phyloP scores from a whole-genome alignment of 2,797 vertebrate species.

The Ptychadena robeensis region DNA sequence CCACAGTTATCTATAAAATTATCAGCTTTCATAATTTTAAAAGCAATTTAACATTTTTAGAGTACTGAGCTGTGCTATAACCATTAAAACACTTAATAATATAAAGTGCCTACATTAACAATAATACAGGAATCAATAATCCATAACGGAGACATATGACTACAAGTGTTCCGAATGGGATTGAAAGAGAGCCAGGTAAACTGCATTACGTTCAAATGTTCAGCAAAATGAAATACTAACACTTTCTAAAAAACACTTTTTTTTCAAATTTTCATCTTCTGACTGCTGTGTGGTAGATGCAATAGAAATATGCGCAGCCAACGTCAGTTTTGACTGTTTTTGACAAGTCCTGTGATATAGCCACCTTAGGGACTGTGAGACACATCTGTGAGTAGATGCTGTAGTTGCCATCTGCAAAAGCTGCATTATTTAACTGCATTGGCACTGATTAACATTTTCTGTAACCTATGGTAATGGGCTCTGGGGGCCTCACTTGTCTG shows the following conservation, averaged over 20 bases:
- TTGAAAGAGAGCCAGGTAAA: background rate
- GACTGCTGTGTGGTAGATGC: constrained; percentile 59
- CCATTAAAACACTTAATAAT: constrained; percentile 7
- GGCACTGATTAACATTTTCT: constrained; percentile 87
- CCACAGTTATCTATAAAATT: background rate
- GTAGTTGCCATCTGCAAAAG: constrained; percentile 83
- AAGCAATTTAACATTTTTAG: background rate
- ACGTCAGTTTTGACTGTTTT: constrained; percentile 75
- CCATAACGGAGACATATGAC: background rate
- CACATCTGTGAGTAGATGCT: constrained; percentile 81
- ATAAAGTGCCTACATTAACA: background rate
- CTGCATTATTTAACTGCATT: constrained; percentile 88
- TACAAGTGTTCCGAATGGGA: background rate
- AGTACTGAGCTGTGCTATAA: background rate
- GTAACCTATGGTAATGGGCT: constrained; percentile 88
- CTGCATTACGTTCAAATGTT: constrained; percentile 10
- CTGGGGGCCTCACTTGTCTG: constrained; percentile 82
- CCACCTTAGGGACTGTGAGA: constrained; percentile 77
- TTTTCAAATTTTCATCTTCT: constrained; percentile 34
- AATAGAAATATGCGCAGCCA: constrained; percentile 71
- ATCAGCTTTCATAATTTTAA: background rate
- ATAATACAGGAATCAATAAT: background rate
- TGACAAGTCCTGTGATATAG: constrained; percentile 78
- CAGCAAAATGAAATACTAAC: constrained; percentile 25
- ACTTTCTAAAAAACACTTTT: background rate